A percentile compares a stretch with the other conserved stretches of the same genome.
Conservation (phyloP, 2,888 invertebrate genomes). For the Cryptus viduatorius region DNA sequence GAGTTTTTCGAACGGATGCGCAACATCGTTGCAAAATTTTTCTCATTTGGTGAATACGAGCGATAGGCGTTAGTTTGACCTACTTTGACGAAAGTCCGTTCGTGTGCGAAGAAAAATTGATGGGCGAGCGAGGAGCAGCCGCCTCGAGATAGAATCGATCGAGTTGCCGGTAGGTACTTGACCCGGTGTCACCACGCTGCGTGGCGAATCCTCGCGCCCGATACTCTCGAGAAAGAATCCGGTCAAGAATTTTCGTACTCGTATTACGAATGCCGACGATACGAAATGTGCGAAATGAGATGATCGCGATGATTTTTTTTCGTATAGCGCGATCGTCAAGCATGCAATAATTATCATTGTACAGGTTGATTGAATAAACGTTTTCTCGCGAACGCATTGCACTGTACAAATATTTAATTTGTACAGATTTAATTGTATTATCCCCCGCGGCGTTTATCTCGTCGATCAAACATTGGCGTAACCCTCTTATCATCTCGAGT, state of each 20-base stretch:
- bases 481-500: slow-evolving; percentile 1
- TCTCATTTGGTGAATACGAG: neutral
- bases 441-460: slow-evolving; percentile 1
- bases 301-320: neutral
- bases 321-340: neutral
- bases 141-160: slow-evolving; percentile 62
- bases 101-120: slow-evolving; percentile 12
- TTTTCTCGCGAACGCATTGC: slow-evolving; percentile 35
- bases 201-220: neutral
- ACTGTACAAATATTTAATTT: no score
- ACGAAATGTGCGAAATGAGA: neutral
- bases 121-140: slow-evolving; percentile 29
- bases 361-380: slow-evolving; percentile 39
- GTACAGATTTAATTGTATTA: neutral
- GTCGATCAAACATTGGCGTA: neutral
- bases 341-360: slow-evolving; percentile 24
- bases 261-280: neutral
- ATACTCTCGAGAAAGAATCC: slow-evolving; percentile 47
- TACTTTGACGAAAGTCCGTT: slow-evolving; percentile 4
- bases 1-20: neutral
- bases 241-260: slow-evolving; percentile 61
- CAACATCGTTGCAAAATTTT: neutral
- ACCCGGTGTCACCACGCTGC: slow-evolving; percentile 56
- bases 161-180: slow-evolving; percentile 65
- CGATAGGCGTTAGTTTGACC: slow-evolving; percentile 16